phyloP scores from a whole-genome alignment of 2,888 invertebrate genomes.

The Ophion slaviceki region DNA sequence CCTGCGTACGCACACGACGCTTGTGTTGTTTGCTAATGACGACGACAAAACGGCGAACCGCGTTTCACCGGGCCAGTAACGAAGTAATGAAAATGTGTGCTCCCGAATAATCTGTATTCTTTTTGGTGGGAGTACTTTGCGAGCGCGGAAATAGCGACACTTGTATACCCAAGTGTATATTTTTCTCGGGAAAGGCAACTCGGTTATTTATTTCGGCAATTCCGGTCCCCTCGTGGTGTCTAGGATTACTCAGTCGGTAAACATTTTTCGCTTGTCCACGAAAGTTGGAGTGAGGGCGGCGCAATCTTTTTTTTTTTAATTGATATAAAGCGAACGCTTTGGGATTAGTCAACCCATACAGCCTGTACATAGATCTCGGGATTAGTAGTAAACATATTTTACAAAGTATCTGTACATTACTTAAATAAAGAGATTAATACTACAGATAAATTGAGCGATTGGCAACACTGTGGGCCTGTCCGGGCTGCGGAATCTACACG shows the following conservation, averaged over 20 bases:
- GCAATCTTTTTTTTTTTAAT: no score
- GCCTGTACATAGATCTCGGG: no score
- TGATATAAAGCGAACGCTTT: no score
- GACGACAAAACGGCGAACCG: neutral
- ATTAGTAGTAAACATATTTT: no score
- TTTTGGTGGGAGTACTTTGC: neutral
- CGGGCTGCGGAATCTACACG: no score
- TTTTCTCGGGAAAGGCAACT: neutral
- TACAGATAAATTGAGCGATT: no score
- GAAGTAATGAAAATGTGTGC: neutral
- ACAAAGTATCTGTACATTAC: no score
- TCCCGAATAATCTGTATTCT: neutral
- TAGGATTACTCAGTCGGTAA: neutral
- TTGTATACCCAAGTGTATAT: neutral
- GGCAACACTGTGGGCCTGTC: no score
- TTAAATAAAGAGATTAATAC: no score
- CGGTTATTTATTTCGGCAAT: neutral
- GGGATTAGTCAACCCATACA: no score
- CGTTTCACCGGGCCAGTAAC: neutral
- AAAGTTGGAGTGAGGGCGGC: no score
- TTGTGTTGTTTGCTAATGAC: neutral
- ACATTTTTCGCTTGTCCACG: neutral
- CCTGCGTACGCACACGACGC: neutral
- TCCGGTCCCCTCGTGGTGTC: neutral
- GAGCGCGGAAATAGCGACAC: neutral